Evolutionary conservation across 2,888 invertebrate genomes (phyloP).

Genomic region (Argyra leucocephala): DNA sequence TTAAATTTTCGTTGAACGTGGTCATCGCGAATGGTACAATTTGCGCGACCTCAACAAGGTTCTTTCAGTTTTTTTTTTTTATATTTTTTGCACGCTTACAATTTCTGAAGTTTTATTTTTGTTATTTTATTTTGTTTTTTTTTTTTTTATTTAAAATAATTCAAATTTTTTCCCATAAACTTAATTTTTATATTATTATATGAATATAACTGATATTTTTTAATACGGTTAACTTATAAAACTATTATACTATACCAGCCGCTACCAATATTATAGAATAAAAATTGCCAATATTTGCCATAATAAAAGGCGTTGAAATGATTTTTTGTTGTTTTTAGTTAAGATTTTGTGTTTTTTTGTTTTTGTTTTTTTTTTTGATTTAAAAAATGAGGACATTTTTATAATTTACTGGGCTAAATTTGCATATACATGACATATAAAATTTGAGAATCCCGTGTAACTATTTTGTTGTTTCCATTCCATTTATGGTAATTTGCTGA

Average conservation of each 20-base stretch:
- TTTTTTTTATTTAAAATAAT: neutral
- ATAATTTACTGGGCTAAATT: constrained; percentile 6
- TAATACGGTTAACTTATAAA: too few species aligned
- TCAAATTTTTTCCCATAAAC: neutral
- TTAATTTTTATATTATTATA: neutral
- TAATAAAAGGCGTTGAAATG: neutral
- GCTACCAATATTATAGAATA: too few species aligned
- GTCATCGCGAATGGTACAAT: constrained; percentile 6
- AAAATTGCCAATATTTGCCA: neutral
- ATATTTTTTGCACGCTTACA: neutral
- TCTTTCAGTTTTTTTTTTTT: neutral
- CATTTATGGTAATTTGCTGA: too few species aligned
- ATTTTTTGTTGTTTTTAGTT: too few species aligned
- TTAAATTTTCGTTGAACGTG: constrained; percentile 6
- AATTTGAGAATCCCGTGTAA: neutral
- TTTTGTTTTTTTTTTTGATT: too few species aligned
- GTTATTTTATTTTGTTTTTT: too few species aligned
- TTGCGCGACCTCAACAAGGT: constrained; percentile 3
- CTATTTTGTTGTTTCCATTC: neutral
- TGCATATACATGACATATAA: constrained; percentile 1
- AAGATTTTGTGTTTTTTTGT: too few species aligned
- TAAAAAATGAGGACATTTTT: constrained; percentile 2
- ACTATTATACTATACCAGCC: too few species aligned
- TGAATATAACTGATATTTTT: too few species aligned
- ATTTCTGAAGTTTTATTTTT: too few species aligned